phyloP scores from a whole-genome alignment of 2,888 invertebrate genomes.

The Catocala sponsa region DNA sequence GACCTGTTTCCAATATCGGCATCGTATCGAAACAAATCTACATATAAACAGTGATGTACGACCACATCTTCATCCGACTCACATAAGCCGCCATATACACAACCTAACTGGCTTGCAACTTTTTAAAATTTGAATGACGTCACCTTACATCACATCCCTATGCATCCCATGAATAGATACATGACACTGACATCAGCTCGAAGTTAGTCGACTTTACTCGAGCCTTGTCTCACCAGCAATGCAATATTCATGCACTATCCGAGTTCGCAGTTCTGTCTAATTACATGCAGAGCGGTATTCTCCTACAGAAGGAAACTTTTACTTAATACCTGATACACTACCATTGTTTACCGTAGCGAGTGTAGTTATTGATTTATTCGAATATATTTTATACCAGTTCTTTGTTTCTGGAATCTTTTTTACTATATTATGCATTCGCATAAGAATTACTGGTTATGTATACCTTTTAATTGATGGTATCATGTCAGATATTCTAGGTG shows the following conservation, averaged over 20 bases:
- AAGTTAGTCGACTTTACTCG: conserved; percentile 38
- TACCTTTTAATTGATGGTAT: no score
- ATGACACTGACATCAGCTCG: conserved; percentile 48
- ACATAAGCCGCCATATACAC: neutral
- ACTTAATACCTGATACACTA: conserved; percentile 60
- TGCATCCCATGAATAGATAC: conserved; percentile 39
- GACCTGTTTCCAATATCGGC: no score
- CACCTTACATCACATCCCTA: conserved; percentile 21
- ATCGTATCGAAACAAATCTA: no score
- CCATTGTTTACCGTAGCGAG: conserved; percentile 23
- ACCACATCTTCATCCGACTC: no score
- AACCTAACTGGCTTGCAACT: conserved; percentile 4
- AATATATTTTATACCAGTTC: no score
- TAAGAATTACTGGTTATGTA: no score
- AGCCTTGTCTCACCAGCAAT: conserved; percentile 50
- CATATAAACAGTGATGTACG: no score
- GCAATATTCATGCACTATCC: conserved; percentile 74
- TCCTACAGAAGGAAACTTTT: conserved; percentile 58
- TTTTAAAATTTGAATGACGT: conserved; percentile 42
- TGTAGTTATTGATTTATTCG: neutral
- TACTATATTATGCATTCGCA: no score
- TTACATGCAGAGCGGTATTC: conserved; percentile 49
- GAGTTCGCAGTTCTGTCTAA: conserved; percentile 59
- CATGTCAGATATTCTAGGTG: no score
- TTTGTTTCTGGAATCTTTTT: no score